A percentile compares a stretch with the other conserved stretches of the same genome.
These are phyloP conservation scores for Ptilorrhoa leucosticta DNA, from an alignment of 2,113 vertebrate species.

Conservation along the genomic window DNA sequence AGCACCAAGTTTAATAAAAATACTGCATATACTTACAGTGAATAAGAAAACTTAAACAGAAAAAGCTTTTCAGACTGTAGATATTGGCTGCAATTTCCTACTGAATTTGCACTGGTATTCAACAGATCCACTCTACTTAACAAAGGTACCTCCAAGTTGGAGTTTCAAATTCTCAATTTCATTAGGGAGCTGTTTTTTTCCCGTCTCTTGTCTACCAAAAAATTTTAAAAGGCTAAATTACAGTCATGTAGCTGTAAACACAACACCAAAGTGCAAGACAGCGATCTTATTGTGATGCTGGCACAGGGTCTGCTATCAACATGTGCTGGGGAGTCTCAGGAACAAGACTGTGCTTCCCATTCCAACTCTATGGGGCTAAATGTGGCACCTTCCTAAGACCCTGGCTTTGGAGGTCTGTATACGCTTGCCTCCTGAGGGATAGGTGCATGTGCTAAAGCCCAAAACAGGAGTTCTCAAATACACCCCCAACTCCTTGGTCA, in stretches of 20 bases:
- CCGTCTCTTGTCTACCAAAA: not conserved
- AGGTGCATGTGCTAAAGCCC: not conserved
- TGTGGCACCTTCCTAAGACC: not conserved
- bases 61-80: not conserved
- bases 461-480: not conserved
- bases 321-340: not conserved
- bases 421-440: not conserved
- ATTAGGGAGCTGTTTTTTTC: rapidly evolving
- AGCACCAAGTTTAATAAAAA: not conserved
- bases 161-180: not conserved
- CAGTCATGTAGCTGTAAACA: not conserved
- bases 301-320: not conserved
- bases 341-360: not conserved
- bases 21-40: not conserved
- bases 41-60: not conserved
- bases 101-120: not conserved
- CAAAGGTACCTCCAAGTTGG: not conserved
- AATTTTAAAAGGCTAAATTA: not conserved
- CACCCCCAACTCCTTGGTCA: not conserved
- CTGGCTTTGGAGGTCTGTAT: not conserved
- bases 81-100: not conserved
- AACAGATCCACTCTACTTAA: not conserved
- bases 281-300: rapidly evolving
- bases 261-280: not conserved
- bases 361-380: not conserved